phyloP scores from a whole-genome alignment of 2,888 invertebrate genomes.

The Tromatobia lineatoria region DNA sequence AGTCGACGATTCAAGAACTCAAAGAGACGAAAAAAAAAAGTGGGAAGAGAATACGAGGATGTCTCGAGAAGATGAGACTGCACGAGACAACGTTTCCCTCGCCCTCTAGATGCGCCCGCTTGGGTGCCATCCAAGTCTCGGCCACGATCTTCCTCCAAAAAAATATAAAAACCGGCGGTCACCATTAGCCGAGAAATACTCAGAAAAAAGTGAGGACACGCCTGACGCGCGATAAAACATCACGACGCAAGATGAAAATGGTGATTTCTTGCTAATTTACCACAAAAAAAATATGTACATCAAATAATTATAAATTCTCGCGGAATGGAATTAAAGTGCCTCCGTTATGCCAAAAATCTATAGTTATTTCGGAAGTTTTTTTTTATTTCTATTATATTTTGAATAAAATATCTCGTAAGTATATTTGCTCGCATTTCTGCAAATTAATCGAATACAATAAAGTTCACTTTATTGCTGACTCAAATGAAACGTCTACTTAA shows the following conservation, averaged over 20 bases:
- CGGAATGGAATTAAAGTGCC: background rate
- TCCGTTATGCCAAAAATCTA: too few species aligned
- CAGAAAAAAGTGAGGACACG: constrained; percentile 32
- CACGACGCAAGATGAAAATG: constrained; percentile 6
- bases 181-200: constrained; percentile 18
- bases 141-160: constrained; percentile 13
- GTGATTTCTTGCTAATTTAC: constrained; percentile 71
- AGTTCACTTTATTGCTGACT: too few species aligned
- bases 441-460: background rate
- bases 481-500: background rate
- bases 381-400: background rate
- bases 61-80: constrained; percentile 36
- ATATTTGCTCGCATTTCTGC: background rate
- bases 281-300: constrained; percentile 64
- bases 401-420: background rate
- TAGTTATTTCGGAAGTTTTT: too few species aligned
- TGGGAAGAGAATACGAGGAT: background rate
- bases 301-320: background rate
- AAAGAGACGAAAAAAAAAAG: constrained; percentile 1
- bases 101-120: constrained; percentile 58
- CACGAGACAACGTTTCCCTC: constrained; percentile 51
- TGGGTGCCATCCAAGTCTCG: constrained; percentile 66
- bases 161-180: constrained; percentile 45
- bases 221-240: constrained; percentile 16
- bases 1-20: constrained; percentile 21